Evolutionary conservation across 1,140 invertebrate species (phyloP).

Genomic region (Ctenoplectra terminalis): DNA sequence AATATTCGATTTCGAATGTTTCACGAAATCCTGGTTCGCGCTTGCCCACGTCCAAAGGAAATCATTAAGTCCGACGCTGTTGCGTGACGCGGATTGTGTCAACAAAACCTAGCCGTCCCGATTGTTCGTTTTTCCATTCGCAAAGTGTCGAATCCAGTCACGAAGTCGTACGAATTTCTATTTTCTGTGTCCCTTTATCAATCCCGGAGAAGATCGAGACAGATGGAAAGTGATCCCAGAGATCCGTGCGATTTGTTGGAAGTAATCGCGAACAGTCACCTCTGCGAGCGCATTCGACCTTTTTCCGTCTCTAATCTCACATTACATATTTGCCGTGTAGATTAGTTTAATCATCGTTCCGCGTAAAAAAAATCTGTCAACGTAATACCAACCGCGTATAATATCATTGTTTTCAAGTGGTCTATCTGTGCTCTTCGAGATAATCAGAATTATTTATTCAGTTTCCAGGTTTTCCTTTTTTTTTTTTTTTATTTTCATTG

Average conservation of each 20-base stretch:
- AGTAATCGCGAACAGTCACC: neutral
- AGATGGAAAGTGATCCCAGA: conserved; percentile 20
- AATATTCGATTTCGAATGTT: neutral
- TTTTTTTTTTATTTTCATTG: no score
- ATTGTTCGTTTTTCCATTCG: no score
- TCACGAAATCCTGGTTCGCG: neutral
- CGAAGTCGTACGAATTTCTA: neutral
- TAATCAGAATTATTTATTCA: no score
- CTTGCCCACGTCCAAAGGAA: no score
- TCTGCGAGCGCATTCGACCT: no score
- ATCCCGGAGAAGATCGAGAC: neutral
- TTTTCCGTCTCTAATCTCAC: neutral
- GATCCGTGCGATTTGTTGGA: conserved; percentile 1
- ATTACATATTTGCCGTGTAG: conserved; percentile 9
- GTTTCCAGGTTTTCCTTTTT: no score
- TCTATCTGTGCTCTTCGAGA: no score
- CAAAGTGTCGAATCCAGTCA: no score
- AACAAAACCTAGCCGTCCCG: neutral
- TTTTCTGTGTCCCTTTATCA: no score
- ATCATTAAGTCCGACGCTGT: conserved; percentile 10
- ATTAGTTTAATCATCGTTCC: conserved; percentile 10
- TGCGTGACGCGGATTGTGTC: conserved; percentile 16
- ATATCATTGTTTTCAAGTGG: conserved; percentile 2
- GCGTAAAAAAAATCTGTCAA: neutral
- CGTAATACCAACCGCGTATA: neutral